Evolutionary conservation across 2,113 vertebrate species (phyloP), one percentile per base, ranked within the genome.

Genomic region (Epinephelus cyanopodus): DNA sequence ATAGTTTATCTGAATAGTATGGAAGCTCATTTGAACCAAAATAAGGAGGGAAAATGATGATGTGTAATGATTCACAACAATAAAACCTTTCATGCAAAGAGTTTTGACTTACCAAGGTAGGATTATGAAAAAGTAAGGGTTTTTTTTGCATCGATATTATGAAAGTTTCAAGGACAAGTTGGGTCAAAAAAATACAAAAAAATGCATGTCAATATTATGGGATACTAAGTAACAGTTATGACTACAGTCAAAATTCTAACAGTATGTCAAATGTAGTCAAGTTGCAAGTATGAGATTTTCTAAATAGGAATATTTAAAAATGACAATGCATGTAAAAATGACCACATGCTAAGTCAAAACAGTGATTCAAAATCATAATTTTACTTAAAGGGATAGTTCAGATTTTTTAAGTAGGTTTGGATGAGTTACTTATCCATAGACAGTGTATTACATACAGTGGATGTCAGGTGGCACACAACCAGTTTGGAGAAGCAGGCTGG

Each of bases 21-120:
- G 4, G 57, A 77, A 74, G 72, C 79, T 37, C 25, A 66, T 47
- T 69, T 21, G 45, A 5, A 27, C 8, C 14, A 58, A 14, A 66
- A 58, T 10, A 39, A 14, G 3, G 0, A 45, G 18, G 11, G 53
- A 53, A 17, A 33, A 19, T 3, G 1, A 10, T 57, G 10, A 48
- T 33, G 33, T 23, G 27, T 1, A 70, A 47, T 42, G 18, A 68
- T 63, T 63, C 50, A 33, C 6, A 53, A 56, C 69, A 70, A 65
- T 19, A 5, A 33, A 67, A 74, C 29, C 29, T 29, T 37, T 37
- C 33, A 8, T 37, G 33, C 14, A 5, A 11, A 29, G 29, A 18
- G 8, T 52, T 39, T 70, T 17, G 18, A 48, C 1, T 33, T n/a
- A 13, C 9, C 6, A 37, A 7, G 10, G 50, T 39, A 17, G 39